Base-by-base conservation (phyloP, 2,113 vertebrate genomes). In the Sturnus vulgaris region DNA sequence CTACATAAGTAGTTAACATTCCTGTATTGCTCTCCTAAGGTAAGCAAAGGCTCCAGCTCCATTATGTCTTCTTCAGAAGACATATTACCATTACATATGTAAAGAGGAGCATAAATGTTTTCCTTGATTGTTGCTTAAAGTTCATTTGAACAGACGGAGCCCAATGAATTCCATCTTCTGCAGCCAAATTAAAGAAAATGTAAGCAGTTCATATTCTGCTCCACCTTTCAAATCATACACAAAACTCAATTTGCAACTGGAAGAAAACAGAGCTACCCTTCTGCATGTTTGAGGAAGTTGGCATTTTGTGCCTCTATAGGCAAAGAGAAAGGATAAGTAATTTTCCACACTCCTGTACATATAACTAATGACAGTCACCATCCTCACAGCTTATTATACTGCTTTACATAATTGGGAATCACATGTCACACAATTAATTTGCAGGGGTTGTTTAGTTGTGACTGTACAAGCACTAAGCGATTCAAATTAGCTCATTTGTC, bases 111-210 rank as follows among this genome's bases (percentile, higher is more conserved):
- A 94, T 88, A 97, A 97, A 97, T 96, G 95, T 97, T 98, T 97
- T 97, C 91, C 93, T 96, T 92, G 94, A 96, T 93, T 94, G 89
- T 97, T 97, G 93, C 96, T 97, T 97, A 97, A 98, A 97, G 97
- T 96, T 98, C 97, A 97, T 96, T 95, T 93, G 97, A 98, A 97
- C 98, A 97, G 97, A 98, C 84, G 95, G 93, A 90, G 91, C 96
- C 95, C 94, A 91, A 85, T 75, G 90, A 97, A 96, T 97, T 97
- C 96, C 95, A 90, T 72, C 94, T 95, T 95, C 96, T 44, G 49
- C 79, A 88, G 92, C 96, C 96, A 97, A 97, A 97, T 97, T 95
- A 97, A 97, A 97, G 92, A 96, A 97, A 97, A 97, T 88, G 64
- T 76, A 92, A 96, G 95, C 95, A 95, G 95, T 96, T 96, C 94